A percentile compares a stretch with the other conserved stretches of the same genome.
phyloP scores from a whole-genome alignment of 2,888 invertebrate species.

The Nemapogon koenigi region DNA sequence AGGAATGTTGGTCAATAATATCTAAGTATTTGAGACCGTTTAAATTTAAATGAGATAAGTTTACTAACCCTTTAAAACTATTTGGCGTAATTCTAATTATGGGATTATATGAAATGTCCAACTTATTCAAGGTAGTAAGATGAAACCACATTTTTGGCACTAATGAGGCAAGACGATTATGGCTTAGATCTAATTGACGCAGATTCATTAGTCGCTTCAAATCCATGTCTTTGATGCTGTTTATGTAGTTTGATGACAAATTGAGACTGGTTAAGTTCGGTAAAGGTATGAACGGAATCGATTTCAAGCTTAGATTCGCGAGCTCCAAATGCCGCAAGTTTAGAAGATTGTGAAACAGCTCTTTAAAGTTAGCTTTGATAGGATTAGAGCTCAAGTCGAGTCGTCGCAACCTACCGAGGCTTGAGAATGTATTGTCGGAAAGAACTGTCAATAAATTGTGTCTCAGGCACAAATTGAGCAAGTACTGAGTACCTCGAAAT shows the following conservation, averaged over 20 bases:
- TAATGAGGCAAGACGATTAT: constrained; percentile 77
- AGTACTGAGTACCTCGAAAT: constrained; percentile 81
- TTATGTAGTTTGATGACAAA: constrained; percentile 79
- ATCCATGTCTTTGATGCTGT: constrained; percentile 72
- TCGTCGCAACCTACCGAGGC: constrained; percentile 77
- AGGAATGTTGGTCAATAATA: constrained; percentile 76
- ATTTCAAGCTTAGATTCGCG: constrained; percentile 77
- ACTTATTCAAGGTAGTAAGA: constrained; percentile 72
- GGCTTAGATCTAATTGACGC: constrained; percentile 76
- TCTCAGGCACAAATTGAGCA: constrained; percentile 79
- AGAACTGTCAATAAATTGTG: constrained; percentile 83
- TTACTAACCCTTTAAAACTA: constrained; percentile 73
- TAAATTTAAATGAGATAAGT: constrained; percentile 77
- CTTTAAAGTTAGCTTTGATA: constrained; percentile 84
- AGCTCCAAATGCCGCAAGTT: constrained; percentile 80
- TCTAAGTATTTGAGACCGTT: constrained; percentile 76
- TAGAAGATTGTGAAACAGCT: constrained; percentile 86
- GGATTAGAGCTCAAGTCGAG: constrained; percentile 83
- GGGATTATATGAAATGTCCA: constrained; percentile 85
- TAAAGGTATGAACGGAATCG: constrained; percentile 78
- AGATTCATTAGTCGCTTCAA: constrained; percentile 74
- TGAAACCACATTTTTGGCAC: constrained; percentile 78
- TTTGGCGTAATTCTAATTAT: constrained; percentile 76
- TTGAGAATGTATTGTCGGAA: constrained; percentile 88
- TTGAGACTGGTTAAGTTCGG: constrained; percentile 81